These are phyloP conservation scores for Leptarthrus brevirostris DNA, from an alignment of 2,888 invertebrate species.

Conservation along the genomic window DNA sequence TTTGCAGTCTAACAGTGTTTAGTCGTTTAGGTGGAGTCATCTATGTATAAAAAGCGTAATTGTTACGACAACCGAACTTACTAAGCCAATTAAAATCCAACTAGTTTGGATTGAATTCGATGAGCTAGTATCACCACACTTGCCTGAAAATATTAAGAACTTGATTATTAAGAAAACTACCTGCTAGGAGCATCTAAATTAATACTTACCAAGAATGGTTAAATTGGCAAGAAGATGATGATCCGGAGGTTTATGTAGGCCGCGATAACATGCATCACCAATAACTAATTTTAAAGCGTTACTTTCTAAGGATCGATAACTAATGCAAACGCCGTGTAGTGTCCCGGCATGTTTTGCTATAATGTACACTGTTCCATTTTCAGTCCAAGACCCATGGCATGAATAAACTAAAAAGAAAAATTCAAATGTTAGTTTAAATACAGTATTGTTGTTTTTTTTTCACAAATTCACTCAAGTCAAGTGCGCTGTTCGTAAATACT, in stretches of 20 bases:
- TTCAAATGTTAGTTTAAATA: no score
- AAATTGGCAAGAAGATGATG: constrained; percentile 67
- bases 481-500: no score
- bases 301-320: constrained; percentile 65
- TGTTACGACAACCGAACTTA: constrained; percentile 19
- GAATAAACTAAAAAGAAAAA: constrained; percentile 76
- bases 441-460: no score
- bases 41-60: constrained; percentile 51
- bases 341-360: constrained; percentile 70
- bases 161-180: not conserved
- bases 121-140: constrained; percentile 56
- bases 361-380: constrained; percentile 86
- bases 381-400: constrained; percentile 90
- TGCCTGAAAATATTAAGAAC: constrained; percentile 49
- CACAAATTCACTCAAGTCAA: no score
- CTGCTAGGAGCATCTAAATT: no score
- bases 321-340: constrained; percentile 67
- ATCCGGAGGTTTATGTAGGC: constrained; percentile 64
- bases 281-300: constrained; percentile 64
- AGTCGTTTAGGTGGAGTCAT: constrained; percentile 49
- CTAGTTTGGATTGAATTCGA: constrained; percentile 53
- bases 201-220: constrained; percentile 63
- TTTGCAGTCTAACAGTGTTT: constrained; percentile 13
- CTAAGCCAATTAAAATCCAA: constrained; percentile 49
- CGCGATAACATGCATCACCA: constrained; percentile 66